phyloP scores from a whole-genome alignment of 1,140 invertebrate species.

The Drosophila persimilis region DNA sequence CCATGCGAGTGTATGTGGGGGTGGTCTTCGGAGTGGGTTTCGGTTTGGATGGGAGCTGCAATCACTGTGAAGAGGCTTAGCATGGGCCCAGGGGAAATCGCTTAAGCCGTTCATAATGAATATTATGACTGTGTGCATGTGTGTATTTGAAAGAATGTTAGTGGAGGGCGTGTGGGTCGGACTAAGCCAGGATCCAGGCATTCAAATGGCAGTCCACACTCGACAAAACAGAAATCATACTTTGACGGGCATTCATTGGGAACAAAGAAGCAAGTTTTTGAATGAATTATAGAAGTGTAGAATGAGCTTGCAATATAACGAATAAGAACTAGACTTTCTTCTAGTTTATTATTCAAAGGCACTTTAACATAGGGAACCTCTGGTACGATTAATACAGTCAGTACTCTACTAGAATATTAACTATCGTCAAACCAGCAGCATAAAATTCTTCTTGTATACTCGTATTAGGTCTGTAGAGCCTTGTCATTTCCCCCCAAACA shows the following conservation, averaged over 20 bases:
- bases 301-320: no score
- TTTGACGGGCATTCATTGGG: not conserved
- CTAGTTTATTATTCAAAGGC: no score
- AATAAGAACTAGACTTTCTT: no score
- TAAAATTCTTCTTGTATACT: no score
- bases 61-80: conserved; percentile 79
- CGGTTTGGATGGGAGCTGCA: conserved; percentile 29
- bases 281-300: no score
- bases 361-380: no score
- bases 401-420: no score
- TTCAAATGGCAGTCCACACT: conserved; percentile 19
- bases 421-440: no score
- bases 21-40: conserved; percentile 15
- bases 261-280: not conserved
- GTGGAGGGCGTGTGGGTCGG: conserved; percentile 2
- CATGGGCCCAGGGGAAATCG: conserved; percentile 75
- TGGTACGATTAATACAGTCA: no score
- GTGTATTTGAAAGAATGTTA: conserved; percentile 14
- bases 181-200: conserved; percentile 21
- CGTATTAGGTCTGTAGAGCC: not conserved
- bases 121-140: conserved; percentile 54
- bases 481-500: conserved; percentile 2
- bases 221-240: conserved; percentile 15
- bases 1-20: conserved; percentile 17
- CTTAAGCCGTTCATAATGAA: conserved; percentile 83